Conservation (phyloP, 2,113 vertebrate genomes). For the Gadus macrocephalus region DNA sequence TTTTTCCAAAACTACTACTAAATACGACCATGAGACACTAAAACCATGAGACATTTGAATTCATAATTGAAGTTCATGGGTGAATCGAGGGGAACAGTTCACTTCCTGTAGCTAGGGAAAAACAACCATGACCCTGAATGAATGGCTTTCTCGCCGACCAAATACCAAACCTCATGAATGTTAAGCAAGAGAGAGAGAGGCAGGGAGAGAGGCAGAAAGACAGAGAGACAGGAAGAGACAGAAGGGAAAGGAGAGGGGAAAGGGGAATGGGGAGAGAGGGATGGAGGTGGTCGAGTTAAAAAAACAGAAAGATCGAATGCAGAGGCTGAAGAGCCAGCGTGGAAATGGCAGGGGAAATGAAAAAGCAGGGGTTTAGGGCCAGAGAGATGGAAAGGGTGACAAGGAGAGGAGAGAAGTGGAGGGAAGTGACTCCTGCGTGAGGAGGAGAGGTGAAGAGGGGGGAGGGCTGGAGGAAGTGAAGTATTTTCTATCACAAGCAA, state of each 20-base stretch:
- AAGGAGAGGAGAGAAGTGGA: conserved; percentile 7
- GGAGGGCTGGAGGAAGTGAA: background rate
- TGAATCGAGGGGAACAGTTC: background rate
- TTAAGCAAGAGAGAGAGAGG: conserved; percentile 1
- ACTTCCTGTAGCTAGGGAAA: background rate
- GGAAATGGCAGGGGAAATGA: conserved; percentile 1
- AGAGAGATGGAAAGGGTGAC: background rate
- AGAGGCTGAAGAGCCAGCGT: too few species aligned
- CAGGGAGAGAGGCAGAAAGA: conserved; percentile 4
- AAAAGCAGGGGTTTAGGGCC: conserved; percentile 5
- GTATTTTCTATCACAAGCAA: background rate
- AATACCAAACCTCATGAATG: conserved; percentile 30
- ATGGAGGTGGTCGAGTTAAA: too few species aligned
- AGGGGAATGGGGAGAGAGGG: background rate
- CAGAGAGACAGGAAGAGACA: background rate
- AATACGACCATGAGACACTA: too few species aligned
- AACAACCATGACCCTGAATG: conserved; percentile 10
- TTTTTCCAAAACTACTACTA: too few species aligned
- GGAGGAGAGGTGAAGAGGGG: background rate
- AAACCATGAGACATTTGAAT: too few species aligned
- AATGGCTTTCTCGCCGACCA: conserved; percentile 15
- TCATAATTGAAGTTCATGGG: too few species aligned
- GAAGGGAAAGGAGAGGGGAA: too few species aligned
- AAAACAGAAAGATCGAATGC: background rate
- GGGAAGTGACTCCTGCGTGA: background rate